Evolutionary conservation across 2,113 vertebrate genomes (phyloP).

Genomic region (Taxidea taxus): DNA sequence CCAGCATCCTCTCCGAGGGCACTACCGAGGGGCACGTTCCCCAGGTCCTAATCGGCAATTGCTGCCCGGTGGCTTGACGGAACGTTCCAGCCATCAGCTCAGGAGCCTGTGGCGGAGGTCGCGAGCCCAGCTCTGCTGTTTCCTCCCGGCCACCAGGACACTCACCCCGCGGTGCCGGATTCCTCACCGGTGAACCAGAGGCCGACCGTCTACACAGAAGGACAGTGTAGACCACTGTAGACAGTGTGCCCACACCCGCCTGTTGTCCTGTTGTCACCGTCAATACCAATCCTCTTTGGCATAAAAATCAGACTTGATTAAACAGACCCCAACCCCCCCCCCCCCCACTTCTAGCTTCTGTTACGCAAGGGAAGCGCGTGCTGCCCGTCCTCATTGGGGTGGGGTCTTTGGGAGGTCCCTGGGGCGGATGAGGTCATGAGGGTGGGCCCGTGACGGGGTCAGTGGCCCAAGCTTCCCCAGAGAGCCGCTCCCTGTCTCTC

Average conservation of each 20-base stretch:
- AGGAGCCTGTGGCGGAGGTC: neutral
- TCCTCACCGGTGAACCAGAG: fast-evolving
- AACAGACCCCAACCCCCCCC: neutral
- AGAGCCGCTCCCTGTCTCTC: neutral
- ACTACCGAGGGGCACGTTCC: too few relatives aligned
- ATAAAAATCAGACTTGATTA: too few relatives aligned
- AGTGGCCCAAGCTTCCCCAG: neutral
- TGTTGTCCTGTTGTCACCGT: neutral
- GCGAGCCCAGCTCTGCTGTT: neutral
- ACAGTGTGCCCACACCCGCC: fast-evolving
- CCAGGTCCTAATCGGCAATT: neutral
- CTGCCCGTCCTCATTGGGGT: too few relatives aligned
- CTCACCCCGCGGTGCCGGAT: fast-evolving
- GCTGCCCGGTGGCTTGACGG: fast-evolving
- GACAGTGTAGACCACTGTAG: too few relatives aligned
- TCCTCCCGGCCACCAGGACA: neutral
- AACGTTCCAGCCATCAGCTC: neutral
- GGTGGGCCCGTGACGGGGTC: neutral
- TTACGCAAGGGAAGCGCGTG: fast-evolving
- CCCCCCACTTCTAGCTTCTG: too few relatives aligned
- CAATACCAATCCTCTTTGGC: neutral
- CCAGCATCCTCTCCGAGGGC: neutral
- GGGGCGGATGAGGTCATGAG: neutral
- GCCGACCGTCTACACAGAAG: neutral
- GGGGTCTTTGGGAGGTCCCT: neutral